phyloP scores from a whole-genome alignment of 2,113 vertebrate species.

The Dromiciops gliroides region DNA sequence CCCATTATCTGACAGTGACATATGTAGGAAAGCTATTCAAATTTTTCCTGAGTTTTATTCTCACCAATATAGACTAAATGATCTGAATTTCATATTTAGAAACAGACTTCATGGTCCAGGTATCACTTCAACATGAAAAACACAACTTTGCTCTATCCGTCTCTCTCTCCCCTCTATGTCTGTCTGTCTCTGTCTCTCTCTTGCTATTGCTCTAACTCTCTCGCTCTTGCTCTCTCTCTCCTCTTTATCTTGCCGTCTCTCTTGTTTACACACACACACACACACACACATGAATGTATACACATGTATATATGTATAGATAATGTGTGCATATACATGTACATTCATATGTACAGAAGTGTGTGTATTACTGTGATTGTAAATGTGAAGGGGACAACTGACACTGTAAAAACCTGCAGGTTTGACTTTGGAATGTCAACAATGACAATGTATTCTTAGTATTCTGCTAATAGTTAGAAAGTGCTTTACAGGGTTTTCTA shows the following conservation, averaged over 20 bases:
- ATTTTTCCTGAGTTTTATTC: neutral
- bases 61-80: neutral
- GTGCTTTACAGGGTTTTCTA: neutral
- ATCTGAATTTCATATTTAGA: neutral
- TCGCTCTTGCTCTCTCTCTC: too few relatives aligned
- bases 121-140: neutral
- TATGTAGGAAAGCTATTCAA: neutral
- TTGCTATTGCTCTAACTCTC: too few relatives aligned
- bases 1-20: neutral
- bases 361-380: neutral
- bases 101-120: neutral
- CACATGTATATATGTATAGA: too few relatives aligned
- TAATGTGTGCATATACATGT: rapidly evolving
- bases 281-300: too few relatives aligned
- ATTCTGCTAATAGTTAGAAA: neutral
- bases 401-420: neutral
- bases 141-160: neutral
- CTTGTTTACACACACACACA: too few relatives aligned
- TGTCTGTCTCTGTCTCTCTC: too few relatives aligned
- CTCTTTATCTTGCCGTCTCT: neutral
- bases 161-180: too few relatives aligned
- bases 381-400: neutral
- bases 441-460: conserved; percentile 21
- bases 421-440: conserved; percentile 5
- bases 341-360: neutral